Base-by-base conservation (phyloP, 2,797 vertebrate species). In the Coregonus suidteri region DNA sequence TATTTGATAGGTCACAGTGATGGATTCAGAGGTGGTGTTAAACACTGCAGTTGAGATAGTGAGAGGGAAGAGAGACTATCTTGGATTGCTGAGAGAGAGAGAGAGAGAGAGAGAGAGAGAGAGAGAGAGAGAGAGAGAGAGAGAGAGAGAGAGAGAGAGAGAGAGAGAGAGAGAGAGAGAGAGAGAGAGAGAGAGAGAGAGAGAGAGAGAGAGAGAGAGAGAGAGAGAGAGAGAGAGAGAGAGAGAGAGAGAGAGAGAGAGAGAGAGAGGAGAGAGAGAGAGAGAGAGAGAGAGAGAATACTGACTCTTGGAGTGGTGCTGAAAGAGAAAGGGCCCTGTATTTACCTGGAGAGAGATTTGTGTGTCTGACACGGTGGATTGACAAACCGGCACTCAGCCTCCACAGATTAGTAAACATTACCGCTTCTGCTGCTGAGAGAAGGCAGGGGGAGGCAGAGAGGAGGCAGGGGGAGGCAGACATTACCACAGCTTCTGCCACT, bases 291-390 rank as follows among this genome's bases (percentile, higher is more conserved):
- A 1, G 20, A 20, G 81, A 6, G 6, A 0, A 9, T 86, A 62
- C n/a, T 25, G 59, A 25, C 59, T 62, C 59, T 9, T 20, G 59
- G 59, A 62, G n/a, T 7, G 59, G n/a, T 64, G 20, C 59, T 20
- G n/a, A 64, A 37, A 75, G n/a, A 31, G n/a, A 15, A 84, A 68
- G 78, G 71, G 9, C 41, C 71, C 85, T 81, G 71, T 90, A 90
- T 91, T 92, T 93, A 90, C 90, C 89, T 88, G 78, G 83, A 87
- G 86, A 85, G 85, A 89, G 87, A 88, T 91, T 90, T 93, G 85
- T 91, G 85, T 88, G 86, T 91, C 88, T 92, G 90, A 93, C 88
- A 88, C 85, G 85, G 86, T 75, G 87, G 88, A 92, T 90, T 92
- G 90, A 91, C 90, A 88, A 87, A 73, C 76, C 90, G 81, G 85